Conservation (phyloP, 2,113 vertebrate species). For the Motacilla alba region DNA sequence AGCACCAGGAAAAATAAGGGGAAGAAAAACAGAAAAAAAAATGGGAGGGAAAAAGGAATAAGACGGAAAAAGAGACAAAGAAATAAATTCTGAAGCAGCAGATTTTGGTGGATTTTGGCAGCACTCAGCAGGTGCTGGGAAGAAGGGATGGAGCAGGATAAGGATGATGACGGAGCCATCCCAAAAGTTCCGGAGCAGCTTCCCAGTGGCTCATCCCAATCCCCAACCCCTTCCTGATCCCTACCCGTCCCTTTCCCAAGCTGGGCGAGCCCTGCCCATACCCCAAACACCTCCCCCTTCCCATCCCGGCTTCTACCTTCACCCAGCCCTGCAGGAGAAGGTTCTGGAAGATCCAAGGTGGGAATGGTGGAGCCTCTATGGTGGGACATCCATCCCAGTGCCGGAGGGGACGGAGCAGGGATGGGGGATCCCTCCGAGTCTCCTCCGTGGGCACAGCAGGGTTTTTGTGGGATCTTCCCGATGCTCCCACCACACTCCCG, state of each 20-base stretch:
- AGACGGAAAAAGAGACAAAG: rapidly evolving
- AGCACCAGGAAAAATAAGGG: not conserved
- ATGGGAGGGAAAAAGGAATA: not conserved
- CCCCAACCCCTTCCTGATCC: not conserved
- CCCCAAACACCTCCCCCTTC: not conserved
- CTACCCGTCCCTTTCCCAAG: not conserved
- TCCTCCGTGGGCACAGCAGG: not conserved
- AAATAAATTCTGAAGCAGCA: not conserved
- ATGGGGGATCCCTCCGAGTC: not conserved
- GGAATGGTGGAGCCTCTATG: not conserved
- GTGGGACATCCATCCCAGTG: rapidly evolving
- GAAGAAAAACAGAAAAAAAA: not conserved
- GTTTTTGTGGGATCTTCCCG: not conserved
- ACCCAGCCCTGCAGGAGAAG: not conserved
- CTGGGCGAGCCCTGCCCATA: not conserved
- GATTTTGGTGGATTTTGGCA: not conserved
- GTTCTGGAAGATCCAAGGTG: not conserved
- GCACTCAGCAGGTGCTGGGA: rapidly evolving
- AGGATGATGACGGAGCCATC: not conserved
- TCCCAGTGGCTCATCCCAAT: rapidly evolving
- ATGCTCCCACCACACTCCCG: not conserved
- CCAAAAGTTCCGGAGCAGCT: rapidly evolving
- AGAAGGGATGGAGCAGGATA: not conserved
- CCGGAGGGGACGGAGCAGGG: not conserved
- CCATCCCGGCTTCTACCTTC: not conserved